phyloP scores from a whole-genome alignment of 2,113 vertebrate genomes.

The Mormyrus iriodes region DNA sequence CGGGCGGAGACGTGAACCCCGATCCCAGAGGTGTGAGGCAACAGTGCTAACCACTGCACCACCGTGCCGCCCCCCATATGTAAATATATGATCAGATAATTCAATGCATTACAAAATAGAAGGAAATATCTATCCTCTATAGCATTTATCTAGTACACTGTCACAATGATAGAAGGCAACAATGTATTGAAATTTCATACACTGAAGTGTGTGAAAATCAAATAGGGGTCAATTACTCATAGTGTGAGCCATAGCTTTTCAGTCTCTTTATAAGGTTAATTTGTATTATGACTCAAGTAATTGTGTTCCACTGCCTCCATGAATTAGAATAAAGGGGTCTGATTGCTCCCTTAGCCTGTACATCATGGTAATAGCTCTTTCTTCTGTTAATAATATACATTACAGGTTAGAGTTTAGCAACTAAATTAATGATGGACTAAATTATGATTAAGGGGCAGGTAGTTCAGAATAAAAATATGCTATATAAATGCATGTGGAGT shows the following conservation, averaged over 20 bases:
- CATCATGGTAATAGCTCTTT: neutral
- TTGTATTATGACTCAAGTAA: neutral
- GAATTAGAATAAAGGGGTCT: neutral
- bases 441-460: neutral
- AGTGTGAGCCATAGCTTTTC: neutral
- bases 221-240: neutral
- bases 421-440: neutral
- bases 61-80: too few relatives aligned
- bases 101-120: neutral
- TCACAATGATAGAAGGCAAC: neutral
- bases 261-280: neutral
- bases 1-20: too few relatives aligned
- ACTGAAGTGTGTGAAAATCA: neutral
- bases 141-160: neutral
- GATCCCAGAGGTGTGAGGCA: too few relatives aligned
- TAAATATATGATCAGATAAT: neutral
- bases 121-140: neutral
- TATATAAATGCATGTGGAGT: neutral
- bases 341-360: neutral
- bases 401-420: neutral
- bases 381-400: neutral
- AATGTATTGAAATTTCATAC: neutral
- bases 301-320: neutral
- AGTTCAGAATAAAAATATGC: neutral
- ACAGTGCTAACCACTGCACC: too few relatives aligned